A percentile compares a stretch with the other conserved stretches of the same genome.
These are phyloP conservation scores for Lithophane leautieri DNA, from an alignment of 2,888 invertebrate genomes.

Conservation along the genomic window DNA sequence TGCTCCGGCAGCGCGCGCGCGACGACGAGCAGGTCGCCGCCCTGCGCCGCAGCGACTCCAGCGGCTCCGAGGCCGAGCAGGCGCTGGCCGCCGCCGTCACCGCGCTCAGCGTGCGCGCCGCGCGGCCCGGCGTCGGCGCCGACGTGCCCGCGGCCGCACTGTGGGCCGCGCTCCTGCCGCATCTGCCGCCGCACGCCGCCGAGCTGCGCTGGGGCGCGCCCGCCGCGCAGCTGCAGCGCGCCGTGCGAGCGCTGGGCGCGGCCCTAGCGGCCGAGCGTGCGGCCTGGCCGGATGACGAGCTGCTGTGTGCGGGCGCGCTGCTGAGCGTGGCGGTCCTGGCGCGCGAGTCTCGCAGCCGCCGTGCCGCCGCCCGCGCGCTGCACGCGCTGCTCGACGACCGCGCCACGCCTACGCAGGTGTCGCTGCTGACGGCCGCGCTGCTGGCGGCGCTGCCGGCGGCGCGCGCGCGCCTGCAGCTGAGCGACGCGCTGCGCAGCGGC, in stretches of 20 bases:
- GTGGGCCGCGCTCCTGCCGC: conserved; percentile 49
- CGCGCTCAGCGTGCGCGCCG: conserved; percentile 56
- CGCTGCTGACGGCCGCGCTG: conserved; percentile 30
- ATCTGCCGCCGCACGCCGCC: conserved; percentile 36
- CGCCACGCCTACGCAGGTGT: conserved; percentile 41
- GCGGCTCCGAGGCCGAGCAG: conserved; percentile 72
- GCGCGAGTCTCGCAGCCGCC: conserved; percentile 35
- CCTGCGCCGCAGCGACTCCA: conserved; percentile 65
- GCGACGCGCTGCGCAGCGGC: conserved; percentile 63
- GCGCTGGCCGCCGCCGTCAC: conserved; percentile 67
- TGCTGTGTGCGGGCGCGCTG: conserved; percentile 45
- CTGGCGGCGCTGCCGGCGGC: conserved; percentile 36
- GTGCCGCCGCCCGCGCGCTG: conserved; percentile 40
- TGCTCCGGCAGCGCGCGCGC: conserved; percentile 56
- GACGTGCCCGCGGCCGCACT: conserved; percentile 32
- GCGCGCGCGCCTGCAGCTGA: conserved; percentile 53
- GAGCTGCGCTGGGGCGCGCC: conserved; percentile 19
- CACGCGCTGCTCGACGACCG: conserved; percentile 55
- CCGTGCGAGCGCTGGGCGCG: conserved; percentile 30
- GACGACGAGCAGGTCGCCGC: conserved; percentile 10
- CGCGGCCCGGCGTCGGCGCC: conserved; percentile 14
- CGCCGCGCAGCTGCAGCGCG: conserved; percentile 31
- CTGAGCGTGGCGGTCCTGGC: conserved; percentile 49
- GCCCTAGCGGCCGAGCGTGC: conserved; percentile 30
- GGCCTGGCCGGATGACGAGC: conserved; percentile 46